Base-by-base conservation (phyloP, 2,888 invertebrate genomes). In the Lasioglossum pauxillum region DNA sequence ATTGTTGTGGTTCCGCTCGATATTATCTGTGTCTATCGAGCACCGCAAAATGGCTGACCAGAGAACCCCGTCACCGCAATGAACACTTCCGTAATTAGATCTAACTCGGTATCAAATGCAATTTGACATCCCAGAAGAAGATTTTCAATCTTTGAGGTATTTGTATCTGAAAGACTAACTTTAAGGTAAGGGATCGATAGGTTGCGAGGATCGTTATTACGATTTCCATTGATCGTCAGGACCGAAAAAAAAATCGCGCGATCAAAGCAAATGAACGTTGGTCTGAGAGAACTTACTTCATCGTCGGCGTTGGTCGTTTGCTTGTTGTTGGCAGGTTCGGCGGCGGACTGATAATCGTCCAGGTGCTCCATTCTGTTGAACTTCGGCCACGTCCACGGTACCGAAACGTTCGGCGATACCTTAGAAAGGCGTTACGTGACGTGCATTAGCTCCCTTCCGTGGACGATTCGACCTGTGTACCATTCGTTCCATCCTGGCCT, bases 371-470 rank as follows among this genome's bases (percentile, higher is more conserved):
- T 94, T 87, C 86, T 93, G 86, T 86, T 83, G 80, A 87, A 91
- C 79, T 80, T 87, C 71, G 57, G 57, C 64, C 83, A 82, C 83
- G 83, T 83, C 77, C 76, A 71, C 80, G 72, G 73, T 83, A 91
- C 67, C 89, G 75, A 89, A 92, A 91, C 83, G 57, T 84, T 89
- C 89, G 87, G 49, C 87, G 93, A 94, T 91, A 91, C 93, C 93
- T 92, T 94, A 94, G 85, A 94, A 94, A 82, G 86, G 89, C 90
- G 90, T 94, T 92, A 93, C 91, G 92, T 93, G 92, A 92, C 87
- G 84, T 90, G 91, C 80, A 92, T 93, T 92, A 90, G 89, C 87
- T 82, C 82, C 89, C 78, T 75, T 83, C 84, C 83, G 82, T 80
- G 69, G 83, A 60, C 72, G 76, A 78, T 82, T 79, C 82, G 67